A percentile compares a stretch with the other conserved stretches of the same genome.
phyloP scores from a whole-genome alignment of 2,797 vertebrate genomes.

The Eulemur rubriventer region DNA sequence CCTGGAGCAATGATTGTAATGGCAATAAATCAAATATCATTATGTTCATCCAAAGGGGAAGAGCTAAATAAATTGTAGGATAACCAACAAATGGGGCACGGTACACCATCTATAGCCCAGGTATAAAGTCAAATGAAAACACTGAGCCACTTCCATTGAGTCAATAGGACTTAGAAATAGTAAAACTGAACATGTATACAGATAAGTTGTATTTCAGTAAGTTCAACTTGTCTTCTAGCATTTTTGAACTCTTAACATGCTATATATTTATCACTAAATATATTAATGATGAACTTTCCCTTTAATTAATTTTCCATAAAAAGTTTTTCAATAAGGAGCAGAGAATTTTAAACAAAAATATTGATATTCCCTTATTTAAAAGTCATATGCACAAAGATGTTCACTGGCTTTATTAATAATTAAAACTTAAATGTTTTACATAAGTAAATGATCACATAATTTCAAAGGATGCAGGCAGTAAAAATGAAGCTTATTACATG shows the following conservation, averaged over 20 bases:
- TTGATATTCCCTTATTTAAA: not conserved
- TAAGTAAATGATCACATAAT: not conserved
- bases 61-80: not conserved
- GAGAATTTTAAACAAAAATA: not conserved
- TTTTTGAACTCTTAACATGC: not conserved
- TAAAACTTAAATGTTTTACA: not conserved
- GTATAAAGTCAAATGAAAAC: not conserved
- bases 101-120: accelerated
- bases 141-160: too few relatives aligned
- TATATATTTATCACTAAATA: not conserved
- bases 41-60: not conserved
- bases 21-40: not conserved
- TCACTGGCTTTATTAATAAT: not conserved
- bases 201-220: not conserved
- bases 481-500: not conserved
- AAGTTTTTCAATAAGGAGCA: not conserved
- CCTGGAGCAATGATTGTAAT: not conserved
- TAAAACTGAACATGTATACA: not conserved
- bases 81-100: accelerated
- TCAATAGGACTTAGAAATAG: not conserved
- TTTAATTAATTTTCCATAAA: not conserved
- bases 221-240: not conserved
- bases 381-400: not conserved
- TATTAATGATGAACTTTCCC: not conserved
- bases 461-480: not conserved